Conservation (phyloP, 2,888 invertebrate species). For the Nomada goodeniana region DNA sequence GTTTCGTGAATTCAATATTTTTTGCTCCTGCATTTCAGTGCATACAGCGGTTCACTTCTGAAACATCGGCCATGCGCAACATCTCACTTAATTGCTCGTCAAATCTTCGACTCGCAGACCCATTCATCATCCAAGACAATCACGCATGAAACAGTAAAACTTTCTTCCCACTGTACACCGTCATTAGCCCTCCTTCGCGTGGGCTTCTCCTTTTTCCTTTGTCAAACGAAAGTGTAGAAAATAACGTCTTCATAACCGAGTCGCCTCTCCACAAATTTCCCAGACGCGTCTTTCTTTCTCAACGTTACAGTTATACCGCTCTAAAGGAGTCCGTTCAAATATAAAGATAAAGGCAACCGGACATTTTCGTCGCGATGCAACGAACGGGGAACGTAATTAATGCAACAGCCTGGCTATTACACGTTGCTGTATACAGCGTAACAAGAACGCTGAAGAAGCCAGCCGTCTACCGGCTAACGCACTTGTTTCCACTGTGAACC, state of each 20-base stretch:
- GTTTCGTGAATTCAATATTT: too few relatives aligned
- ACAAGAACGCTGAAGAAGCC: background rate
- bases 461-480: background rate
- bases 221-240: conserved; percentile 11
- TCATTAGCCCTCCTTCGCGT: background rate
- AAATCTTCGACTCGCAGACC: too few relatives aligned
- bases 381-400: conserved; percentile 5
- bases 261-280: conserved; percentile 6
- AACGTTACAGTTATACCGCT: background rate
- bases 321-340: background rate
- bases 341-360: background rate
- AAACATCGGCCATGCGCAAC: too few relatives aligned
- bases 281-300: background rate
- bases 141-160: background rate
- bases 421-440: background rate
- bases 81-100: too few relatives aligned
- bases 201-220: conserved; percentile 4
- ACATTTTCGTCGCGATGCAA: background rate
- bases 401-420: background rate
- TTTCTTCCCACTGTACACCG: background rate
- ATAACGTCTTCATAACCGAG: conserved; percentile 13
- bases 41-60: too few relatives aligned
- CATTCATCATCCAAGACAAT: conserved; percentile 8
- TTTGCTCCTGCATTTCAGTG: too few relatives aligned
- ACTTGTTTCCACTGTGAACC: background rate